phyloP scores from a whole-genome alignment of 2,113 vertebrate species.

The Aleadryas rufinucha region DNA sequence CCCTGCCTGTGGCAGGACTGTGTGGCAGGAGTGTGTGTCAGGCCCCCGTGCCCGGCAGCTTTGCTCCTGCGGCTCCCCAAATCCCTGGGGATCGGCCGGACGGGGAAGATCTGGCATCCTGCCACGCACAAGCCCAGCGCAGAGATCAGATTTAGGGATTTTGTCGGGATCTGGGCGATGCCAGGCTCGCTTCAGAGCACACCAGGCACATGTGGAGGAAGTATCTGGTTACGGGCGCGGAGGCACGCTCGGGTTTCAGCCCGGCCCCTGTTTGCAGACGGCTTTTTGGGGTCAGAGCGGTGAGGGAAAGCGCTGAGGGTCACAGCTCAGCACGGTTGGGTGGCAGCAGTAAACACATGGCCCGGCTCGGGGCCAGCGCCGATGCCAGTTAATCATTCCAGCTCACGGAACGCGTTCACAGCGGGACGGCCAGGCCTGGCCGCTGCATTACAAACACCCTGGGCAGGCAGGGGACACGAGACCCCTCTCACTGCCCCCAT shows the following conservation, averaged over 20 bases:
- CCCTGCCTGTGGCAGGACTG: neutral
- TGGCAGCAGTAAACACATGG: neutral
- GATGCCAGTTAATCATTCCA: neutral
- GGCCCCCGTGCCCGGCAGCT: rapidly evolving
- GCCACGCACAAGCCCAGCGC: rapidly evolving
- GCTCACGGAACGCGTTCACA: neutral
- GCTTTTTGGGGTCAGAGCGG: rapidly evolving
- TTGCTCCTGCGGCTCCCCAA: neutral
- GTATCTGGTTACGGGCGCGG: neutral
- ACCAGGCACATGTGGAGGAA: neutral
- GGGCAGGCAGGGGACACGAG: rapidly evolving
- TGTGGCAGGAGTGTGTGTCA: neutral
- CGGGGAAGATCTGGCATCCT: neutral
- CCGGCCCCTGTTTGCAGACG: neutral
- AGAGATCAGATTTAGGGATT: neutral
- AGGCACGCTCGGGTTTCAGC: neutral
- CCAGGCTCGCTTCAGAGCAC: neutral
- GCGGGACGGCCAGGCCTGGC: neutral
- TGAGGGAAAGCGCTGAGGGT: neutral
- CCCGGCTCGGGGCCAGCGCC: neutral
- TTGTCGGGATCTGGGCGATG: neutral
- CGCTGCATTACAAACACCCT: neutral
- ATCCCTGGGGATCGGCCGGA: rapidly evolving
- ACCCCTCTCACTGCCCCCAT: rapidly evolving
- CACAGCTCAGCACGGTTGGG: neutral